Evolutionary conservation across 2,113 vertebrate genomes (phyloP), one percentile per base, ranked within the genome.

Genomic region (Spermophilus dauricus): DNA sequence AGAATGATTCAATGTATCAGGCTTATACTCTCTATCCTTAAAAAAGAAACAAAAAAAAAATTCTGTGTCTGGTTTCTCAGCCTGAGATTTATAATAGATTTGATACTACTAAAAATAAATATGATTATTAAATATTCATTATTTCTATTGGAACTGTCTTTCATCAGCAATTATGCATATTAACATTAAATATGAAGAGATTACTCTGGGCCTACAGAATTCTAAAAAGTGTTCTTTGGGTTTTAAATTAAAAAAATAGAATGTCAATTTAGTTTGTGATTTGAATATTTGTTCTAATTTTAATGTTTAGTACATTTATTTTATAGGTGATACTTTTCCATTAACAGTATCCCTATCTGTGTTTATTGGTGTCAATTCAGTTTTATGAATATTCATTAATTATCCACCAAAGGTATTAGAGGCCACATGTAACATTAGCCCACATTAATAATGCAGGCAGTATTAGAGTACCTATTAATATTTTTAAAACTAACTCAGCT

Each of bases 401-500:
- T 96, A 37, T 72, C 93, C 86, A 90, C 67, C 81, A 85, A 73
- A 93, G 58, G 32, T 94, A 80, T 95, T 92, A 94, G 56, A 56
- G 28, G 80, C 30, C 63, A 69, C 34, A 85, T 78, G 17, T 84
- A 89, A 37, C 90, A 94, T 92, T 95, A 96, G 48, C 5, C 58
- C 63, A 28, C 82, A 86, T 97, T 95, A 97, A 93, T 94, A 95
- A 95, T 96, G 63, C 81, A 97, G 92, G 28, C 24, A 87, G 32
- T 84, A 72, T 95, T 85, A 87, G 84, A 97, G 89, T 61, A 95
- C 53, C 48, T 98, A 88, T 95, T 97, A 98, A 97, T 96, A 97
- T 96, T 97, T 97, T 97, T 96, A 80, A 98, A 58, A 87, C 65
- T 96, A 94, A 92, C 28, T 95, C 80, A 93, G 86, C 86, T 89